Evolutionary conservation across 2,888 invertebrate genomes (phyloP).

Genomic region (Darwinula stevensoni): DNA sequence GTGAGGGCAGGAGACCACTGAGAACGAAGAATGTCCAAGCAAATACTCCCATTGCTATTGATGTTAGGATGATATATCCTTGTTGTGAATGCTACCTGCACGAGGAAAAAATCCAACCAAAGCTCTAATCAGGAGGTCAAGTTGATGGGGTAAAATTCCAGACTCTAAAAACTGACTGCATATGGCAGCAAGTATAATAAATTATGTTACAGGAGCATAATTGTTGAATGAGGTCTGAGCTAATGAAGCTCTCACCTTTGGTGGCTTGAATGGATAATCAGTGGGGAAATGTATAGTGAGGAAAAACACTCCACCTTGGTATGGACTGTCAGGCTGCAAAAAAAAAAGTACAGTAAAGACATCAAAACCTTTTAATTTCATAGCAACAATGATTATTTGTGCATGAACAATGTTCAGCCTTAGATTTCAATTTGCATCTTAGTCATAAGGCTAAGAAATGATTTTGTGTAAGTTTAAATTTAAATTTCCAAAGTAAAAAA

Average conservation of each 20-base stretch:
- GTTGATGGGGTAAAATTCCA: background rate
- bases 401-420: background rate
- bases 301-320: slow-evolving; percentile 98
- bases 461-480: too few species aligned
- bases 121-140: too few species aligned
- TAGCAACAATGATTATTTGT: slow-evolving; percentile 5
- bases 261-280: slow-evolving; percentile 99
- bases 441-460: too few species aligned
- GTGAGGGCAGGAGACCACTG: slow-evolving; percentile 99
- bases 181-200: slow-evolving; percentile 1
- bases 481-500: too few species aligned
- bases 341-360: slow-evolving; percentile 12
- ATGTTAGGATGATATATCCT: slow-evolving; percentile 99
- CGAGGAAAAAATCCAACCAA: too few species aligned
- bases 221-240: too few species aligned
- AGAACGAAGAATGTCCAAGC: slow-evolving; percentile 96
- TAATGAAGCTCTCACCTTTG: slow-evolving; percentile 35
- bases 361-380: slow-evolving; percentile 3
- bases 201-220: background rate
- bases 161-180: background rate
- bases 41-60: slow-evolving; percentile 99
- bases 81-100: slow-evolving; percentile 91
- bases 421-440: background rate
- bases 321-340: slow-evolving; percentile 91
- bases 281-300: slow-evolving; percentile 99